These are phyloP conservation scores for Procapra przewalskii DNA, from an alignment of 2,113 vertebrate genomes.

Conservation along the genomic window DNA sequence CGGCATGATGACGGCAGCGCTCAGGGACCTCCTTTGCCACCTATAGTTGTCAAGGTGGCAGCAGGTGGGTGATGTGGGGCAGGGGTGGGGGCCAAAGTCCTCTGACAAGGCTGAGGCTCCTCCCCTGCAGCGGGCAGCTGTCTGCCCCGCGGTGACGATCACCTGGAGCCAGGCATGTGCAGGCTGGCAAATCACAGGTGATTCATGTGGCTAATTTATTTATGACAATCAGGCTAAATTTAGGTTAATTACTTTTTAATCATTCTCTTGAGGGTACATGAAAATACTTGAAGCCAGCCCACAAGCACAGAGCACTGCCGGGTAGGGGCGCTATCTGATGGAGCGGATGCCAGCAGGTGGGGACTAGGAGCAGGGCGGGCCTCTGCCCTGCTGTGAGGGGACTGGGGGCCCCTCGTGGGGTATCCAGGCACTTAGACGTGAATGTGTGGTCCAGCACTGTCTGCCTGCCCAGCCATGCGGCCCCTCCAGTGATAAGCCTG, in stretches of 20 bases:
- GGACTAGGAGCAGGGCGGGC: fast-evolving
- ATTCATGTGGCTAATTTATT: slow-evolving; percentile 43
- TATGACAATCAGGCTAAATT: slow-evolving; percentile 60
- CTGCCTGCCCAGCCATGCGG: background rate
- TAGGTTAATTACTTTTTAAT: slow-evolving; percentile 67
- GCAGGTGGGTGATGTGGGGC: background rate
- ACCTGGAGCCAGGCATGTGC: background rate
- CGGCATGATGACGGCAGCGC: fast-evolving
- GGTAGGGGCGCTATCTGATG: background rate
- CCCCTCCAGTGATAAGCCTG: too few species aligned
- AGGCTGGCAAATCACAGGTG: slow-evolving; percentile 45
- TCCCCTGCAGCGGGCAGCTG: too few species aligned
- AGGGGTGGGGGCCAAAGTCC: background rate
- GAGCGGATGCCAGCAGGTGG: background rate
- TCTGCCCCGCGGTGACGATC: background rate
- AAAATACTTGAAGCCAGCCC: background rate
- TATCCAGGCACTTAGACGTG: fast-evolving
- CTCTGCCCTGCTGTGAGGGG: background rate
- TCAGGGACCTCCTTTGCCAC: background rate
- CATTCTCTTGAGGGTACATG: slow-evolving; percentile 30
- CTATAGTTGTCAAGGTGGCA: fast-evolving
- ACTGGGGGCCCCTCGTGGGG: background rate
- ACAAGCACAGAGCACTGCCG: background rate
- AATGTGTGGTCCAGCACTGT: background rate
- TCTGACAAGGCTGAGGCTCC: fast-evolving